A percentile compares a stretch with the other conserved stretches of the same genome.
These are phyloP conservation scores for Piaya cayana DNA, from an alignment of 2,113 vertebrate genomes.

Conservation along the genomic window DNA sequence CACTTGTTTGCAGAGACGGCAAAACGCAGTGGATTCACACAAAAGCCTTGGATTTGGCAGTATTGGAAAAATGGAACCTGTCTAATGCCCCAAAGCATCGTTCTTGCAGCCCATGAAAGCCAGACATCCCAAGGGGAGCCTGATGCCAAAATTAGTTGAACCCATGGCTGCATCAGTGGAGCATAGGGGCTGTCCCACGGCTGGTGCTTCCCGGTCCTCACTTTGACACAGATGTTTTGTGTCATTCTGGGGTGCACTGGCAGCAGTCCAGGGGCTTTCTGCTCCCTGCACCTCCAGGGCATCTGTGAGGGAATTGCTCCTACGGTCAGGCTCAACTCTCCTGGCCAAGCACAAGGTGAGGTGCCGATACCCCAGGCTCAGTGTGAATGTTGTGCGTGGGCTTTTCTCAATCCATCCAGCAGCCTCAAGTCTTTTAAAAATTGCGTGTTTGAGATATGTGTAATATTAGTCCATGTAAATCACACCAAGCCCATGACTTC, in stretches of 20 bases:
- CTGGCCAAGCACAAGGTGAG: neutral
- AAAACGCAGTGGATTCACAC: neutral
- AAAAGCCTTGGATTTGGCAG: neutral
- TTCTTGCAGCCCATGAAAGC: neutral
- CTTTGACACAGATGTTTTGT: slow-evolving; percentile 3
- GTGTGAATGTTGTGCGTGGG: neutral
- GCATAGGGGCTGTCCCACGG: neutral
- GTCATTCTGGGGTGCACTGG: neutral
- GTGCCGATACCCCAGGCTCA: neutral
- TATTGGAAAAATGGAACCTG: neutral
- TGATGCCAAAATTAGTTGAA: neutral
- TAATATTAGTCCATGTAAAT: slow-evolving; percentile 35
- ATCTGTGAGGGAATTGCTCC: neutral
- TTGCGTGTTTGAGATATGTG: slow-evolving; percentile 41
- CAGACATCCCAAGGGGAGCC: neutral
- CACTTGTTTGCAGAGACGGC: slow-evolving; percentile 16
- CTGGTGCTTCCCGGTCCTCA: neutral
- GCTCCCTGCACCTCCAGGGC: neutral
- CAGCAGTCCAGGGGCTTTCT: neutral
- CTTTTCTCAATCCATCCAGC: neutral
- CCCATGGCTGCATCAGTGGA: neutral
- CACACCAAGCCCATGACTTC: slow-evolving; percentile 21
- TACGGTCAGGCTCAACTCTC: neutral
- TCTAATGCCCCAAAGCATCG: fast-evolving
- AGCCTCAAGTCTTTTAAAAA: slow-evolving; percentile 30